Evolutionary conservation across 2,888 invertebrate genomes (phyloP).

Genomic region (Rhingia campestris): DNA sequence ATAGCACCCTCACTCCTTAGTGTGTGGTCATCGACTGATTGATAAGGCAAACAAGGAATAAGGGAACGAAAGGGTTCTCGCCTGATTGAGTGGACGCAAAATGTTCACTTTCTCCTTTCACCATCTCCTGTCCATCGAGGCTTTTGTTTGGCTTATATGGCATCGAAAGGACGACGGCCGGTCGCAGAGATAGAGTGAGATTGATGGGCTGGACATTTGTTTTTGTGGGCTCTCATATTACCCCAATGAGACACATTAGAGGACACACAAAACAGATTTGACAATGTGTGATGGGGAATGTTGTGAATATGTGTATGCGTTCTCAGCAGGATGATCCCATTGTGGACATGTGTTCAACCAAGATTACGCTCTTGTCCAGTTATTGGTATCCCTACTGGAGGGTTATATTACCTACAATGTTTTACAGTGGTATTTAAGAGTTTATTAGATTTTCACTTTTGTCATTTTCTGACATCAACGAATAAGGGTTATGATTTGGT

Average conservation of each 20-base stretch:
- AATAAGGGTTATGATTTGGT: neutral
- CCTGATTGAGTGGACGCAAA: conserved; percentile 62
- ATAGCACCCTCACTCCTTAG: conserved; percentile 56
- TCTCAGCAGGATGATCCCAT: conserved; percentile 58
- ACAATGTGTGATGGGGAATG: neutral
- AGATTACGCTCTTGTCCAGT: conserved; percentile 64
- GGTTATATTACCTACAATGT: conserved; percentile 33
- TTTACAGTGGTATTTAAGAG: conserved; percentile 57
- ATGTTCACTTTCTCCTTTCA: conserved; percentile 58
- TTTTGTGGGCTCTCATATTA: conserved; percentile 66
- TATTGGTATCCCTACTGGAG: conserved; percentile 2
- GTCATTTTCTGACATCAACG: conserved; percentile 36
- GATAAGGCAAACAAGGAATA: conserved; percentile 52
- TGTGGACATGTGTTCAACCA: conserved; percentile 68
- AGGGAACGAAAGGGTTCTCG: conserved; percentile 60
- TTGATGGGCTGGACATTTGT: conserved; percentile 72
- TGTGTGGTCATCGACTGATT: conserved; percentile 72
- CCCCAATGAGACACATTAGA: conserved; percentile 66
- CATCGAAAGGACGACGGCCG: conserved; percentile 31
- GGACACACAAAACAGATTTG: conserved; percentile 45
- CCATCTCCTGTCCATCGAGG: neutral
- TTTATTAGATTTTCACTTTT: conserved; percentile 58
- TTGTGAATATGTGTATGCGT: conserved; percentile 13
- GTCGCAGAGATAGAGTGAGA: conserved; percentile 59
- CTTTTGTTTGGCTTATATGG: conserved; percentile 7